phyloP scores from a whole-genome alignment of 2,888 invertebrate species.

The Sinhomidia bicolor region DNA sequence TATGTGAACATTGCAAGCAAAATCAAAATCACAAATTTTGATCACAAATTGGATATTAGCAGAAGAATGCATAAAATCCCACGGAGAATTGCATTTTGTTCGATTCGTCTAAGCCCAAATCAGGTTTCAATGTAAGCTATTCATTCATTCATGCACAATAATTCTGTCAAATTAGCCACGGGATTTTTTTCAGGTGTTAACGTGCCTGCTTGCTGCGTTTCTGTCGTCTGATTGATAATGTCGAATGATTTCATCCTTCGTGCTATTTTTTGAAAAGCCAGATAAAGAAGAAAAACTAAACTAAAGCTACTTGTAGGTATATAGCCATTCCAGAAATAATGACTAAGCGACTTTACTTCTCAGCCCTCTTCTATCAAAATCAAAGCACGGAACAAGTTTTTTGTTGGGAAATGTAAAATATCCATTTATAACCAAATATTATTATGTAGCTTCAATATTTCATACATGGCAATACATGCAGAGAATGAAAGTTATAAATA shows the following conservation, averaged over 20 bases:
- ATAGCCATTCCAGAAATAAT: background rate
- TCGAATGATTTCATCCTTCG: background rate
- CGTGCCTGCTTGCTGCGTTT: background rate
- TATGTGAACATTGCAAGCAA: too few relatives aligned
- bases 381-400: too few relatives aligned
- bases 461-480: too few relatives aligned
- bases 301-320: background rate
- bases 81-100: background rate
- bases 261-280: background rate
- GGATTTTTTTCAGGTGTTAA: background rate
- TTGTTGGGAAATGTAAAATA: too few relatives aligned
- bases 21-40: too few relatives aligned
- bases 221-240: background rate
- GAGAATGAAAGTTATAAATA: too few relatives aligned
- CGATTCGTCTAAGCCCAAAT: background rate
- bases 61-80: background rate
- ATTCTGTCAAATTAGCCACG: background rate
- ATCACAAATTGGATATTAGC: background rate
- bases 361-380: too few relatives aligned
- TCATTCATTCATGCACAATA: background rate
- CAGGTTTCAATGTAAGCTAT: background rate
- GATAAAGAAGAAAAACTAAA: background rate
- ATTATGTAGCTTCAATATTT: too few relatives aligned
- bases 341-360: conserved; percentile 2
- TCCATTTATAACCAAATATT: too few relatives aligned